Percentiles rank a stretch among this genome's conserved stretches.
Evolutionary conservation across 2,113 vertebrate species (phyloP).

Genomic region (Brevimyrus niger): DNA sequence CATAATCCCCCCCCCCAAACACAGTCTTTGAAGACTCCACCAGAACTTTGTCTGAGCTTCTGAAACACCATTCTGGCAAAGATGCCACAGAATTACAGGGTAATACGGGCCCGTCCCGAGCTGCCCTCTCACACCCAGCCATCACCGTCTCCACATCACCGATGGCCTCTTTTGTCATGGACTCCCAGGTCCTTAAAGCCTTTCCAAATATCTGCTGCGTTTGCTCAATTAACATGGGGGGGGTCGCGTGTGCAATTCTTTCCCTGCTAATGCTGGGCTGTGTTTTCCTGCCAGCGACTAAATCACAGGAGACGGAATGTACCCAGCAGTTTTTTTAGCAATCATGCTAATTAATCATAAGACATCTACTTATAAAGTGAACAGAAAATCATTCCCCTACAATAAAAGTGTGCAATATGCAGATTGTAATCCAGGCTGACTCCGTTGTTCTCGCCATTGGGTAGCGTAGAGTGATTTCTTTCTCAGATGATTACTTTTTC

Average conservation of each 20-base stretch:
- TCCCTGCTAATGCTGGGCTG: not conserved
- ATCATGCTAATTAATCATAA: constrained; percentile 3
- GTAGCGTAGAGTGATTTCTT: not conserved
- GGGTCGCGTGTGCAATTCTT: not conserved
- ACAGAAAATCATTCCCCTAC: not conserved
- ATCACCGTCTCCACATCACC: not conserved
- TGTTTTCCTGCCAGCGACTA: not conserved
- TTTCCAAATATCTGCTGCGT: not conserved
- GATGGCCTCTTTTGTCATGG: not conserved
- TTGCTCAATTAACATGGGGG: not conserved
- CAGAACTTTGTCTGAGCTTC: not conserved
- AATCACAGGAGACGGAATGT: not conserved
- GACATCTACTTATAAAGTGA: not conserved
- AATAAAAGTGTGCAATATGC: not conserved
- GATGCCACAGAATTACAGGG: not conserved
- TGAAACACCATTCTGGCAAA: not conserved
- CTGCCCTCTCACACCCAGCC: not conserved
- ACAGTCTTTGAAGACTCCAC: not conserved
- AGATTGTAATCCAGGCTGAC: not conserved
- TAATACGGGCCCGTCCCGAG: not conserved
- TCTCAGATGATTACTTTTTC: not conserved
- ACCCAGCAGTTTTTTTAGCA: not conserved
- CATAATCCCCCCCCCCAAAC: not conserved
- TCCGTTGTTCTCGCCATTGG: not conserved
- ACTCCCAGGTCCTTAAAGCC: not conserved